Conservation (phyloP, 37 sponge, comb jelly and placozoan genomes). For the Chondrosia reniformis region DNA sequence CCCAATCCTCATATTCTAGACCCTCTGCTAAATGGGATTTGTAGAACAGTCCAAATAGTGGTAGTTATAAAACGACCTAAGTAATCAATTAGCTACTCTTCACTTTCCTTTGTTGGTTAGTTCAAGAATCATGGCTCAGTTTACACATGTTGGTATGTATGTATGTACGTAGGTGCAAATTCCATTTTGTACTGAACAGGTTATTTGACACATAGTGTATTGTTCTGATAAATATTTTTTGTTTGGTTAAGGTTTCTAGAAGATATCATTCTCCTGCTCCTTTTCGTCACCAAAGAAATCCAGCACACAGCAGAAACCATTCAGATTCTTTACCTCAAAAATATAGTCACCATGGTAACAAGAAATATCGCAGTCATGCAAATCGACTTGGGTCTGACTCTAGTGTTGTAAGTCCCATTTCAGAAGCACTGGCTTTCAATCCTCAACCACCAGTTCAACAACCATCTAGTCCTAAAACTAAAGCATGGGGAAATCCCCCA, state of each 20-base stretch:
- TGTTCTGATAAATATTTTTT: not conserved
- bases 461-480: slow-evolving; percentile 3
- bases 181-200: not conserved
- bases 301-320: not conserved
- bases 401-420: no score
- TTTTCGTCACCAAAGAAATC: not conserved
- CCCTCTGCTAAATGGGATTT: no score
- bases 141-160: not conserved
- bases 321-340: not conserved
- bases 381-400: no score
- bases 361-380: no score
- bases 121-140: not conserved
- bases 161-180: not conserved
- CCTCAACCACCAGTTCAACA: slow-evolving; percentile 15
- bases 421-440: slow-evolving; percentile 8
- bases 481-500: slow-evolving; percentile 3
- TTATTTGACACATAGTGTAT: not conserved
- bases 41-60: no score
- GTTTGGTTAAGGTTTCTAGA: not conserved
- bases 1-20: no score
- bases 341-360: no score
- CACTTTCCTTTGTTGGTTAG: not conserved
- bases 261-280: not conserved
- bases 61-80: no score
- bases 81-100: slow-evolving; percentile 1